Evolutionary conservation across 2,113 vertebrate genomes (phyloP).

Genomic region (Empidonax alnorum): DNA sequence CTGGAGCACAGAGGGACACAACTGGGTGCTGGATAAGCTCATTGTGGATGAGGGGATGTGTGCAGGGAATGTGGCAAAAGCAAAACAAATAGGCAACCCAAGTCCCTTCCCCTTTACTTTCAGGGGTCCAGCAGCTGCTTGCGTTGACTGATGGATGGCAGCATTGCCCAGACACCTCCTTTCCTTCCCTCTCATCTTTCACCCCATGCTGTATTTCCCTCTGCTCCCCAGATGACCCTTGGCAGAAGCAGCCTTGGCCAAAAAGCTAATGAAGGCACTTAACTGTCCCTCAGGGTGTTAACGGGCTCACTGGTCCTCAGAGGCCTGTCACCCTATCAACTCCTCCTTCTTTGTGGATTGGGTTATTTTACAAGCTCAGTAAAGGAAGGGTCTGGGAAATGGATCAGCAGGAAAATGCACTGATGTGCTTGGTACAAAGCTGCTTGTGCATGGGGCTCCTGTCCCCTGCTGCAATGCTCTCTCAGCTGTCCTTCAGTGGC

Average conservation of each 20-base stretch:
- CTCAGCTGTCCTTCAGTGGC: neutral
- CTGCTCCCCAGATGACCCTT: conserved; percentile 74
- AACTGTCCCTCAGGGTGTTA: neutral
- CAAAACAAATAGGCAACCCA: conserved; percentile 53
- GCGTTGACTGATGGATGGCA: conserved; percentile 73
- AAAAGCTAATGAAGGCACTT: conserved; percentile 38
- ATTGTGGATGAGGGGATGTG: conserved; percentile 30
- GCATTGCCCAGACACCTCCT: conserved; percentile 65
- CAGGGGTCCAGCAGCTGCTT: conserved; percentile 65
- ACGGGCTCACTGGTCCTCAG: neutral
- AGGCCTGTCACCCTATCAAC: neutral
- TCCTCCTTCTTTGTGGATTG: neutral
- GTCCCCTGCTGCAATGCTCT: neutral
- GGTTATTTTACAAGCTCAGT: neutral
- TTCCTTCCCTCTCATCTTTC: conserved; percentile 79
- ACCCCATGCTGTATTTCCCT: conserved; percentile 59
- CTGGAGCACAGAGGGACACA: neutral
- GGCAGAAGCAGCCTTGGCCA: conserved; percentile 62
- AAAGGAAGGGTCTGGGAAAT: neutral
- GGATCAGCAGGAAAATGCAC: neutral
- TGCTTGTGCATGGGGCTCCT: neutral
- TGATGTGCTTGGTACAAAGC: neutral
- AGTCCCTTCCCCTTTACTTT: neutral
- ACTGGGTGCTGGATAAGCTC: neutral
- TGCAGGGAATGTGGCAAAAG: conserved; percentile 65